These are phyloP conservation scores for Vidua chalybeata DNA, from an alignment of 2,113 vertebrate genomes.

Conservation along the genomic window DNA sequence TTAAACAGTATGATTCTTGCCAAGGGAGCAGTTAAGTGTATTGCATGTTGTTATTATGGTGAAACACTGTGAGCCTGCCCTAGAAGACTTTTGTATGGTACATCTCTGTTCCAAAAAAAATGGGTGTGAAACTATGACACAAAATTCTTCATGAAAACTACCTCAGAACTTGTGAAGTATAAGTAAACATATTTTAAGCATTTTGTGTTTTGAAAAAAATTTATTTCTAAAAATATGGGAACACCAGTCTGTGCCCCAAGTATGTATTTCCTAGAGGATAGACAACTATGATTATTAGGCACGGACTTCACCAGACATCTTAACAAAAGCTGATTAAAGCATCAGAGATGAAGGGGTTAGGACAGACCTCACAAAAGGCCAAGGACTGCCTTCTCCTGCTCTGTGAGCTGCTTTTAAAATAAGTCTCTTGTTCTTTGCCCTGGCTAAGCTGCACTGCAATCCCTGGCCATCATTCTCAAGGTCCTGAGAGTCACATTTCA, in stretches of 20 bases:
- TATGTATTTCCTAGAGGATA: fast-evolving
- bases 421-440: background rate
- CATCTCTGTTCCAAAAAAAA: background rate
- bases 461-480: background rate
- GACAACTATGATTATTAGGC: background rate
- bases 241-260: background rate
- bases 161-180: background rate
- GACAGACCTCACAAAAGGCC: background rate
- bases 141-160: background rate
- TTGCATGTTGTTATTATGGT: background rate
- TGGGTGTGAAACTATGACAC: background rate
- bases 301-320: background rate
- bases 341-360: background rate
- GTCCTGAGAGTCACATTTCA: background rate
- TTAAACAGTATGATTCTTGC: background rate
- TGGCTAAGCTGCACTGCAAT: background rate
- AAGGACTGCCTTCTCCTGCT: background rate
- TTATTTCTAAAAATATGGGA: background rate
- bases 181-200: background rate
- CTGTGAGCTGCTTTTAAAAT: background rate
- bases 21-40: background rate
- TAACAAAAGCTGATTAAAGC: background rate
- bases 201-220: background rate
- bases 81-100: background rate
- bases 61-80: background rate